These are phyloP conservation scores for Pecten maximus DNA, from an alignment of 2,888 invertebrate species.

Conservation along the genomic window DNA sequence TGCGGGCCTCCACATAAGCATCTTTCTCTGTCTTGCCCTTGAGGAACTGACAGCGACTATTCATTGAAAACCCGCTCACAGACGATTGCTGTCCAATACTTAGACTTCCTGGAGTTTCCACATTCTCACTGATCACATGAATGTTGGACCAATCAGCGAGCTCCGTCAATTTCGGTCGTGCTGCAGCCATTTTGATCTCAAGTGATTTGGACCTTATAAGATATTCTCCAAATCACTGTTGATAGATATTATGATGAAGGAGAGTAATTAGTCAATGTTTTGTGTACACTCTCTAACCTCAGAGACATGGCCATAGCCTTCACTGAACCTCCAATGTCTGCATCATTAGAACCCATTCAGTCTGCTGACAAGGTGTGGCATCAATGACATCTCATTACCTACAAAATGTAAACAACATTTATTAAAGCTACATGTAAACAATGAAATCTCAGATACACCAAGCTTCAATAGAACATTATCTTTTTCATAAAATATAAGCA, in stretches of 20 bases:
- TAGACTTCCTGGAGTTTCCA: constrained; percentile 67
- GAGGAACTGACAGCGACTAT: constrained; percentile 69
- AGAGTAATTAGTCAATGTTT: constrained; percentile 11
- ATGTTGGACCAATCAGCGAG: constrained; percentile 45
- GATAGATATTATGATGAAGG: not conserved
- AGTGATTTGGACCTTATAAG: not conserved
- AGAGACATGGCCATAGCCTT: not conserved
- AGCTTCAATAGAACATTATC: too few relatives aligned
- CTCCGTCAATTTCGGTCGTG: constrained; percentile 51
- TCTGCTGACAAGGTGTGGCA: not conserved
- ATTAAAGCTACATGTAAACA: not conserved
- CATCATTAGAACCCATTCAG: not conserved
- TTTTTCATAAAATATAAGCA: too few relatives aligned
- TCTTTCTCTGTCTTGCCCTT: constrained; percentile 66
- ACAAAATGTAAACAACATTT: not conserved
- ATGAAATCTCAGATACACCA: too few relatives aligned
- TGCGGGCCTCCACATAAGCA: constrained; percentile 63
- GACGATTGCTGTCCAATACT: constrained; percentile 71
- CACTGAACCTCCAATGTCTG: not conserved
- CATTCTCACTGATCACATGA: constrained; percentile 51
- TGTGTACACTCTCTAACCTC: not conserved
- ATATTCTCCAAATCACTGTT: constrained; percentile 1
- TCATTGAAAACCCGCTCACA: constrained; percentile 72
- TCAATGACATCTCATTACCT: not conserved
- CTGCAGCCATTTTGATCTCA: constrained; percentile 44